Percentiles rank a stretch among this genome's conserved stretches.
These are phyloP conservation scores for Hydropsyche betteni DNA, from an alignment of 2,888 invertebrate genomes.

Conservation along the genomic window DNA sequence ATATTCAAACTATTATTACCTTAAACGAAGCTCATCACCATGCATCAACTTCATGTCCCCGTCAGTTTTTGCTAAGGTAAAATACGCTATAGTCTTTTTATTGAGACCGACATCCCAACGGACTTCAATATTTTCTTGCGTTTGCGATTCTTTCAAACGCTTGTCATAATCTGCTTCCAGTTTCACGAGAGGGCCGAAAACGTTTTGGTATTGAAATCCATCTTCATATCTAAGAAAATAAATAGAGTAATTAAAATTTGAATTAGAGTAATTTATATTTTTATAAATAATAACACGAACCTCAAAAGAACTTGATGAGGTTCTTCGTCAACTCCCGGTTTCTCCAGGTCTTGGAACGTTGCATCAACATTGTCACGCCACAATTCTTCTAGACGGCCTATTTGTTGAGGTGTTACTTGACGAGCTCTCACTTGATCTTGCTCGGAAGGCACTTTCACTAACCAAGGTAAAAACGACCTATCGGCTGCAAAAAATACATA, in stretches of 20 bases:
- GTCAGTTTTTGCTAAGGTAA: constrained; percentile 95
- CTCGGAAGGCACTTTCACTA: constrained; percentile 97
- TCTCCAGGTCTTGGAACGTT: constrained; percentile 96
- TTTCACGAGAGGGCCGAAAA: constrained; percentile 96
- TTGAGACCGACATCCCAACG: constrained; percentile 99
- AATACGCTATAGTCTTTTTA: constrained; percentile 97
- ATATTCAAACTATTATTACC: constrained; percentile 57
- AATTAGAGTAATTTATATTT: constrained; percentile 42
- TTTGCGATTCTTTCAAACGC: constrained; percentile 96
- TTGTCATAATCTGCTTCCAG: constrained; percentile 99
- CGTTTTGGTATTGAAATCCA: constrained; percentile 98
- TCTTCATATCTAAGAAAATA: constrained; percentile 84
- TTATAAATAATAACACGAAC: constrained; percentile 54
- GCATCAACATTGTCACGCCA: constrained; percentile 99
- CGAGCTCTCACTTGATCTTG: constrained; percentile 95
- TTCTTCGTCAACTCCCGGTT: constrained; percentile 97
- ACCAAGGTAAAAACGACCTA: constrained; percentile 95
- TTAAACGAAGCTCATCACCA: constrained; percentile 93
- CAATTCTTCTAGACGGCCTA: constrained; percentile 96
- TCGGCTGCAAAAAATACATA: constrained; percentile 68
- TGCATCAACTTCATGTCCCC: constrained; percentile 99
- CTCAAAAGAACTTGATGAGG: constrained; percentile 84
- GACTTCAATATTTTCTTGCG: constrained; percentile 97
- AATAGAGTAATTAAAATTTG: constrained; percentile 48
- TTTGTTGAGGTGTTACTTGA: constrained; percentile 97